A percentile compares a stretch with the other conserved stretches of the same genome.
These are phyloP conservation scores for Melieria crassipennis DNA, from an alignment of 2,888 invertebrate species.

Conservation along the genomic window DNA sequence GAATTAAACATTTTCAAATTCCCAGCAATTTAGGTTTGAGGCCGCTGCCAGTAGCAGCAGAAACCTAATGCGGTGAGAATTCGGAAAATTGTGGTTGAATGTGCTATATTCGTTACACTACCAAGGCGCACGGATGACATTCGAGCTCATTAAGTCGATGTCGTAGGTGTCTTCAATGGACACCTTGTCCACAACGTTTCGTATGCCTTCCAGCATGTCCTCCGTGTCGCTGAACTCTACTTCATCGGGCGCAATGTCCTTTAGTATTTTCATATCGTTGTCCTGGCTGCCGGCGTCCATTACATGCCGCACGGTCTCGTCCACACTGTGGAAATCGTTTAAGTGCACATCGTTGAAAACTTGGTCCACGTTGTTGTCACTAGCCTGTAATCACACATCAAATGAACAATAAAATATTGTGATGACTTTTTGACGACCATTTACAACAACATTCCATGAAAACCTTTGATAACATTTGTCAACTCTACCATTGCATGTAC, in stretches of 20 bases:
- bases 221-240: conserved; percentile 86
- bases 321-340: conserved; percentile 53
- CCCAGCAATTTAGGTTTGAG: background rate
- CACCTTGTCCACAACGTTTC: conserved; percentile 76
- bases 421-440: background rate
- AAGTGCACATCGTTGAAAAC: conserved; percentile 60
- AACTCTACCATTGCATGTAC: conserved; percentile 19
- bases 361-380: conserved; percentile 44
- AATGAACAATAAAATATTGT: background rate
- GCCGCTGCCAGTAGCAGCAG: too few species aligned
- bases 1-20: background rate
- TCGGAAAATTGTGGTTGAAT: background rate
- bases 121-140: conserved; percentile 55
- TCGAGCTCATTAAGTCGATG: conserved; percentile 57
- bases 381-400: conserved; percentile 15
- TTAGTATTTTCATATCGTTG: conserved; percentile 43
- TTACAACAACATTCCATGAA: too few species aligned
- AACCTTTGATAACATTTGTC: too few species aligned
- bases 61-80: background rate
- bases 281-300: conserved; percentile 36
- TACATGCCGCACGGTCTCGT: conserved; percentile 41
- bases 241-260: conserved; percentile 42
- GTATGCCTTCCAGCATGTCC: conserved; percentile 86
- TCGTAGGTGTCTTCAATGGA: conserved; percentile 65
- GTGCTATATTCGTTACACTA: conserved; percentile 37